Percentiles rank a stretch among this genome's conserved stretches.
These are phyloP conservation scores for honey bee (Apis mellifera) DNA, from an alignment of 1,140 invertebrate species.

Conservation along the genomic window DNA sequence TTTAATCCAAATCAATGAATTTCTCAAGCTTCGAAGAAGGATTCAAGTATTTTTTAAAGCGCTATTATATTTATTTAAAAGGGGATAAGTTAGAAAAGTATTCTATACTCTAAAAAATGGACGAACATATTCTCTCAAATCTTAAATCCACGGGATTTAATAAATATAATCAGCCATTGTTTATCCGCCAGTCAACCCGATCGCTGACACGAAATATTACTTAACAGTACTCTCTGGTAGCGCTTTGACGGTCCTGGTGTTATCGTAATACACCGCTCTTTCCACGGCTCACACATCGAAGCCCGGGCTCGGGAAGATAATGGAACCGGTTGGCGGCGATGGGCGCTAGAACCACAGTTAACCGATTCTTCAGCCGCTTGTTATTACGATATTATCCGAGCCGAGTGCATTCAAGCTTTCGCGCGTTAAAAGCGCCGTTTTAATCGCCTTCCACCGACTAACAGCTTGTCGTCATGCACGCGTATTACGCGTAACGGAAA, in stretches of 20 bases:
- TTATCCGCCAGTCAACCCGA: neutral
- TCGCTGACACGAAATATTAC: conserved; percentile 32
- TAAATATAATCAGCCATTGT: conserved; percentile 1
- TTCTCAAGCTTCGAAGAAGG: too few relatives aligned
- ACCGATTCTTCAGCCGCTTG: conserved; percentile 42
- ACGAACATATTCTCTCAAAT: neutral
- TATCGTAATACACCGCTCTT: conserved; percentile 19
- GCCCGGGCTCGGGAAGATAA: conserved; percentile 24
- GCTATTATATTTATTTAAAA: too few relatives aligned
- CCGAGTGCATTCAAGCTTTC: conserved; percentile 21
- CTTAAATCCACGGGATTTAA: neutral
- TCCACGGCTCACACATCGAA: neutral
- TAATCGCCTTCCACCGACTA: conserved; percentile 29
- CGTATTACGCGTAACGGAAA: conserved; percentile 61
- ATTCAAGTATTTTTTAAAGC: too few relatives aligned
- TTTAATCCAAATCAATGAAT: too few relatives aligned
- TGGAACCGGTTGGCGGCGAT: conserved; percentile 31
- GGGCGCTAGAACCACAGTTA: conserved; percentile 55
- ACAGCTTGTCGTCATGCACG: neutral
- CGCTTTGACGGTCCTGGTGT: neutral
- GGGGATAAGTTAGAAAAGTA: too few relatives aligned
- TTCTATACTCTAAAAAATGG: too few relatives aligned
- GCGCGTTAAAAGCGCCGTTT: conserved; percentile 58
- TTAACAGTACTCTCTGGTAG: conserved; percentile 11
- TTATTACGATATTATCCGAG: conserved; percentile 22